A percentile compares a stretch with the other conserved stretches of the same genome.
Evolutionary conservation across 2,797 vertebrate genomes (phyloP).

Genomic region (Peromyscus aztecus): DNA sequence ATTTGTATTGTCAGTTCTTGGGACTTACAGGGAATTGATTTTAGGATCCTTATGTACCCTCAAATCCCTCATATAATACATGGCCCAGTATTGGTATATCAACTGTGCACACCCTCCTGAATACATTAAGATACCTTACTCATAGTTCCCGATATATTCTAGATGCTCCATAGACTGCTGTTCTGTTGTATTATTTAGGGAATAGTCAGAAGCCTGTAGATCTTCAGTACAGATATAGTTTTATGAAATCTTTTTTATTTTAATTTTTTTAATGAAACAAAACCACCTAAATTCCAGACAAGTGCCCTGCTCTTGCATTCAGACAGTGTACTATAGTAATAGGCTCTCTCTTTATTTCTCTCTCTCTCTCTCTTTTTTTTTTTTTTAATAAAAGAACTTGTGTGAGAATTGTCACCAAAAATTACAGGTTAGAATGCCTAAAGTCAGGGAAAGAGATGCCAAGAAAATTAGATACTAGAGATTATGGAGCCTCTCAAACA

Average conservation of each 20-base stretch:
- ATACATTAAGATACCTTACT: background rate
- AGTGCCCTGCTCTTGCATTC: background rate
- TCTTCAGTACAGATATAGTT: background rate
- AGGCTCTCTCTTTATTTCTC: background rate
- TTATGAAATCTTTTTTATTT: background rate
- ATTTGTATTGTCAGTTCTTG: background rate
- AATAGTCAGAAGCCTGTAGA: background rate
- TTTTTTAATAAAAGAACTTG: background rate
- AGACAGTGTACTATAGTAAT: background rate
- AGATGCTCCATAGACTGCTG: background rate
- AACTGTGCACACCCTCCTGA: background rate
- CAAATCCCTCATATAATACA: background rate
- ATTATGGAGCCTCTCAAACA: no score
- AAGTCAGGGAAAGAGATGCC: background rate
- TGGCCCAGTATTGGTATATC: background rate
- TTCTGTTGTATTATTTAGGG: background rate
- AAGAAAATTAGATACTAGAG: background rate
- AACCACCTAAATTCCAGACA: background rate
- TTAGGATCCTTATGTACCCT: background rate
- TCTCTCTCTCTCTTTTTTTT: background rate
- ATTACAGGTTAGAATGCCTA: background rate
- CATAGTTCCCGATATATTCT: background rate
- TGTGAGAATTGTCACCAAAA: background rate
- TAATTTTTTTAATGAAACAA: background rate
- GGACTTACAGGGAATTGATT: background rate